Conservation (phyloP, 2,113 vertebrate genomes). For the Anser brachyrhynchus region DNA sequence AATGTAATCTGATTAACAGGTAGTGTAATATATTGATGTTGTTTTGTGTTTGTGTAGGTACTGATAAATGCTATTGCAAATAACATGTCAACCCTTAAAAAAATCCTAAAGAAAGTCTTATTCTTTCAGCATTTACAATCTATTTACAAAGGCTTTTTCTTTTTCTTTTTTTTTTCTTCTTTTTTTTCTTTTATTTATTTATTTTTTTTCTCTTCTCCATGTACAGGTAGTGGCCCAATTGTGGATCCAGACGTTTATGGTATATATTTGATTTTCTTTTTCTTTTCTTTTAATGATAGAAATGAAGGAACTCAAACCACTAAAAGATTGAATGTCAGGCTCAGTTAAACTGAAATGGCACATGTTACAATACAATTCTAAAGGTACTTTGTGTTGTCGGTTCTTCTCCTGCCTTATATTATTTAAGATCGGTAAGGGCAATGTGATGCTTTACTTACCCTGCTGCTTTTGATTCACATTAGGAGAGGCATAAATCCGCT, state of each 20-base stretch:
- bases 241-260: constrained; percentile 81
- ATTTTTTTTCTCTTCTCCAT: constrained; percentile 45
- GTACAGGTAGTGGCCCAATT: constrained; percentile 77
- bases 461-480: background rate
- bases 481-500: constrained; percentile 51
- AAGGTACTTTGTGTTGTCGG: constrained; percentile 48
- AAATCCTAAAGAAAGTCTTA: background rate
- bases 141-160: constrained; percentile 27
- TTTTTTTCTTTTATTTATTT: background rate
- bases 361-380: background rate
- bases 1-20: background rate
- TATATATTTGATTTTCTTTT: constrained; percentile 75
- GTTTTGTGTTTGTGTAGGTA: background rate
- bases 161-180: background rate
- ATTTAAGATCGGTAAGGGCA: constrained; percentile 13
- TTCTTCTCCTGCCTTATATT: constrained; percentile 18
- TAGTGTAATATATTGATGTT: background rate
- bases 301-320: constrained; percentile 47
- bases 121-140: background rate
- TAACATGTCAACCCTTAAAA: background rate
- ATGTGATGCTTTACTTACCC: constrained; percentile 5
- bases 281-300: constrained; percentile 40
- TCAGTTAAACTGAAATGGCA: constrained; percentile 56
- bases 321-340: constrained; percentile 47
- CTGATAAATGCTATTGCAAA: background rate